A percentile compares a stretch with the other conserved stretches of the same genome.
Conservation (phyloP, 2,113 vertebrate species). For the Laticauda colubrina region DNA sequence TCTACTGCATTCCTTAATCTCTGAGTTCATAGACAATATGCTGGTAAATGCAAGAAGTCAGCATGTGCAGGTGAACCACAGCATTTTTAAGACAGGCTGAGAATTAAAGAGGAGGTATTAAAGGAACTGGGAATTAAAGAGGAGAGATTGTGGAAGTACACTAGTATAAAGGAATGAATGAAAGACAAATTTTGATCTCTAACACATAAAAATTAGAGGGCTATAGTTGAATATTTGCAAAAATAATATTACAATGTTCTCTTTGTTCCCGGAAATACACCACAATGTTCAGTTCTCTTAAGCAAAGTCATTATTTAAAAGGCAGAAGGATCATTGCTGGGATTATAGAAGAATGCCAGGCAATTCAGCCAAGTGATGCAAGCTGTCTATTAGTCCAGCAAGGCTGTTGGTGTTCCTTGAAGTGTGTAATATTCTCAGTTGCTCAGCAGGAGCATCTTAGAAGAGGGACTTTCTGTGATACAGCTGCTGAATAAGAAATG, state of each 20-base stretch:
- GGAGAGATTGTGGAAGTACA: background rate
- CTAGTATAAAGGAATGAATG: background rate
- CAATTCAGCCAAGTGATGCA: slow-evolving; percentile 18
- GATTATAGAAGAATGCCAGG: background rate
- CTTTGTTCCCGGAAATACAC: slow-evolving; percentile 10
- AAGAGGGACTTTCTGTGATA: slow-evolving; percentile 23
- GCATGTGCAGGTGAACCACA: background rate
- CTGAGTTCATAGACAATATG: background rate
- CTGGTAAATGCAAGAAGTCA: background rate
- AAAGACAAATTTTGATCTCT: background rate
- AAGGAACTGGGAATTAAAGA: background rate
- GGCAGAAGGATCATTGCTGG: slow-evolving; percentile 37
- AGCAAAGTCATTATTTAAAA: slow-evolving; percentile 18
- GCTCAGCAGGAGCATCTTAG: background rate
- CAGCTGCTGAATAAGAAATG: slow-evolving; percentile 5
- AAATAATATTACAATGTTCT: slow-evolving; percentile 14
- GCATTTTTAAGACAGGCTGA: background rate
- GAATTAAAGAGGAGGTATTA: background rate
- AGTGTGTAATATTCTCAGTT: background rate
- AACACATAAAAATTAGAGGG: slow-evolving; percentile 13
- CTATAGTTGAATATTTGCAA: slow-evolving; percentile 49
- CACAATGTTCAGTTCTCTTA: slow-evolving; percentile 15
- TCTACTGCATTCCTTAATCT: background rate
- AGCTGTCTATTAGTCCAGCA: slow-evolving; percentile 23
- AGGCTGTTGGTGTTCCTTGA: background rate